Percentiles rank a stretch among this genome's conserved stretches.
Evolutionary conservation across 2,113 vertebrate genomes (phyloP).

Genomic region (Percopsis transmontana): DNA sequence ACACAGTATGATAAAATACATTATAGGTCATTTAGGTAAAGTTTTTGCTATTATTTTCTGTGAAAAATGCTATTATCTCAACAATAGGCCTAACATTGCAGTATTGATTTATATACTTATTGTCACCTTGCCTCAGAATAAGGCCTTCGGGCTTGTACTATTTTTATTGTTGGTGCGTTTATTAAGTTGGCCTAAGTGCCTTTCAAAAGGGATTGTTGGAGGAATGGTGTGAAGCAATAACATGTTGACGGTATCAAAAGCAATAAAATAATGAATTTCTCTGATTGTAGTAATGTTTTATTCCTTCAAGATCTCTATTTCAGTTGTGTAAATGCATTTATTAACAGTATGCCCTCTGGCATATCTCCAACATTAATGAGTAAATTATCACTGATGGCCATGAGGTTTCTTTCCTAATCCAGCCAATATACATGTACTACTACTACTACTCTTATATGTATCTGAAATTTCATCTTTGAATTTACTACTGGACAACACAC

Average conservation of each 20-base stretch:
- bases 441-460: no score
- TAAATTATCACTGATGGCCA: constrained; percentile 15
- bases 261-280: constrained; percentile 35
- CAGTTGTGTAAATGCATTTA: background rate
- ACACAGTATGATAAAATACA: constrained; percentile 18
- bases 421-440: background rate
- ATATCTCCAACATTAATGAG: constrained; percentile 42
- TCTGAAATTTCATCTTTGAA: background rate
- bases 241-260: constrained; percentile 28
- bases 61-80: constrained; percentile 29
- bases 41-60: no score
- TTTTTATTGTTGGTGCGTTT: constrained; percentile 34
- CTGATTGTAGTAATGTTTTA: constrained; percentile 9
- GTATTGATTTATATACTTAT: constrained; percentile 13
- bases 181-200: constrained; percentile 38
- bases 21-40: constrained; percentile 26
- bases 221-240: constrained; percentile 6
- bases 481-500: no score
- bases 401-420: constrained; percentile 16
- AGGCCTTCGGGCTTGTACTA: constrained; percentile 10
- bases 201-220: background rate
- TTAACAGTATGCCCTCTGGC: constrained; percentile 8
- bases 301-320: constrained; percentile 46
- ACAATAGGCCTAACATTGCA: constrained; percentile 1
- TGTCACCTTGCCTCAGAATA: constrained; percentile 20